Conservation (phyloP, 2,888 invertebrate genomes). For the Lochmaea capreae region DNA sequence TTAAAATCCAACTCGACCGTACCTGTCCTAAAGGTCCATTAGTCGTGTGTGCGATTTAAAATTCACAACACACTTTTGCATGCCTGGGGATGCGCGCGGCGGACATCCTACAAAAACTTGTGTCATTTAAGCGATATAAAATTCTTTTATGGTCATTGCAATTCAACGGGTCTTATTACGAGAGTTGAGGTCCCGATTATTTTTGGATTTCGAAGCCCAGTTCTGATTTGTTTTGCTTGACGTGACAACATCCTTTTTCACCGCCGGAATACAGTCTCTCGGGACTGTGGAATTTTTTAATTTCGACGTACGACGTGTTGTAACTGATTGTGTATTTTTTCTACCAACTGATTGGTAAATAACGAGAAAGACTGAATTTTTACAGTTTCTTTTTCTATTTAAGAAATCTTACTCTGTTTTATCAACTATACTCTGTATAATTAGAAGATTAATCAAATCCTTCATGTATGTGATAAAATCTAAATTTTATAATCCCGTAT, state of each 20-base stretch:
- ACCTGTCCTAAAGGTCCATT: not conserved
- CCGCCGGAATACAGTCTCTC: not conserved
- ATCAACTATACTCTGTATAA: too few relatives aligned
- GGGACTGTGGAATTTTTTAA: slow-evolving; percentile 1
- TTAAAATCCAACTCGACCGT: not conserved
- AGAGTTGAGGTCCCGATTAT: slow-evolving; percentile 16
- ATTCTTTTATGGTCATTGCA: slow-evolving; percentile 60
- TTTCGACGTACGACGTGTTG: too few relatives aligned
- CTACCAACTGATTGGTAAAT: too few relatives aligned
- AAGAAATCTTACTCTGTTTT: too few relatives aligned
- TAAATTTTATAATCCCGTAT: too few relatives aligned
- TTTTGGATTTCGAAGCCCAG: slow-evolving; percentile 52
- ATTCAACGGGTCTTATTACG: slow-evolving; percentile 57
- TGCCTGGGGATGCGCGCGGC: slow-evolving; percentile 54
- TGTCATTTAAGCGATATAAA: slow-evolving; percentile 61
- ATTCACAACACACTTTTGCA: slow-evolving; percentile 60
- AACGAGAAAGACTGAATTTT: too few relatives aligned
- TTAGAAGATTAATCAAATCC: too few relatives aligned
- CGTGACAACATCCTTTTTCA: slow-evolving; percentile 51
- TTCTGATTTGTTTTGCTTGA: slow-evolving; percentile 56
- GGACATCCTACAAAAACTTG: slow-evolving; percentile 57
- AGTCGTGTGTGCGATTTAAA: slow-evolving; percentile 54
- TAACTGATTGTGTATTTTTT: too few relatives aligned
- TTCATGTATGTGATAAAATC: too few relatives aligned
- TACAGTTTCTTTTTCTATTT: too few relatives aligned